A percentile compares a stretch with the other conserved stretches of the same genome.
Evolutionary conservation across 2,888 invertebrate species (phyloP).

Genomic region (Colostygia pectinataria): DNA sequence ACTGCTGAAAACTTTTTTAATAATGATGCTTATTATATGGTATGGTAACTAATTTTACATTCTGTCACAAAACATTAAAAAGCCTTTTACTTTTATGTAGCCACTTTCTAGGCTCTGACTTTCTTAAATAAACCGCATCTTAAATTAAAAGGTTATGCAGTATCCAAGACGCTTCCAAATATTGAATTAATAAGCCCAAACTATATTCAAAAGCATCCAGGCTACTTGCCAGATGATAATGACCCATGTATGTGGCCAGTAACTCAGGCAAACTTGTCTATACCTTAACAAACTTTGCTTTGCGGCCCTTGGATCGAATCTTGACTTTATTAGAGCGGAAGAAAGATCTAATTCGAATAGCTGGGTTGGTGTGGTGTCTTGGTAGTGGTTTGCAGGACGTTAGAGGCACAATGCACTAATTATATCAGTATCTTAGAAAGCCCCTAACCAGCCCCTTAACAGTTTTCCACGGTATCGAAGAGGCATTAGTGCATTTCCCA

Average conservation of each 20-base stretch:
- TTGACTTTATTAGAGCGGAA: slow-evolving; percentile 14
- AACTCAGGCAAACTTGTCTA: slow-evolving; percentile 68
- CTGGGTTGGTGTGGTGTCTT: slow-evolving; percentile 7
- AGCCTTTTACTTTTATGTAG: too few species aligned
- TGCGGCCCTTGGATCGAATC: slow-evolving; percentile 2
- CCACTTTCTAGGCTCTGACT: too few species aligned
- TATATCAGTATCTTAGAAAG: slow-evolving; percentile 81
- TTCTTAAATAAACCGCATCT: slow-evolving; percentile 7
- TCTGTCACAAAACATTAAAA: too few species aligned
- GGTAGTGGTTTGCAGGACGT: slow-evolving; percentile 54
- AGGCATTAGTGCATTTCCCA: slow-evolving; percentile 80
- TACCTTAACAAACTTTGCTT: slow-evolving; percentile 41
- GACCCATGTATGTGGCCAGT: slow-evolving; percentile 67
- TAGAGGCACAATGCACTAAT: slow-evolving; percentile 78
- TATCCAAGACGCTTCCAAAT: slow-evolving; percentile 46
- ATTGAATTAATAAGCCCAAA: slow-evolving; percentile 64
- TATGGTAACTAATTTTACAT: too few species aligned
- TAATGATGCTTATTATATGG: too few species aligned
- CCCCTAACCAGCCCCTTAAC: slow-evolving; percentile 81
- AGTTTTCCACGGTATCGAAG: slow-evolving; percentile 78
- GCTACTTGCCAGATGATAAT: slow-evolving; percentile 67
- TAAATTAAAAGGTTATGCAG: slow-evolving; percentile 39
- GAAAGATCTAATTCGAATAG: slow-evolving; percentile 40
- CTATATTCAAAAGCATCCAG: slow-evolving; percentile 60
- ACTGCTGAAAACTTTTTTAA: too few species aligned